Percentiles rank a stretch among this genome's conserved stretches.
phyloP scores from a whole-genome alignment of 2,797 vertebrate species.

The Cetoscarus ocellatus region DNA sequence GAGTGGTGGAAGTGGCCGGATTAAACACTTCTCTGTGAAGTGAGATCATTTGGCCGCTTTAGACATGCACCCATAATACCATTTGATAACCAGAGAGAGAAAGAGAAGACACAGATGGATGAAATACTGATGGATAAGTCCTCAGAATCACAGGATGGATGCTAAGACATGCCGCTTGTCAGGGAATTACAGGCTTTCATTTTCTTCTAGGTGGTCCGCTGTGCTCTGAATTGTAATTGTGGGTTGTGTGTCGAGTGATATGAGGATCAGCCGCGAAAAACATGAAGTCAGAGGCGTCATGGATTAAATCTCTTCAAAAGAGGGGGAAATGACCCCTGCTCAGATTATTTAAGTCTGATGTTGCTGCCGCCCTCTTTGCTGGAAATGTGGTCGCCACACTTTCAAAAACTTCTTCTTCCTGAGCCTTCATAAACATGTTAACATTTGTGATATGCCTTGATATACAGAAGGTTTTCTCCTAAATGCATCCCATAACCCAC shows the following conservation, averaged over 20 bases:
- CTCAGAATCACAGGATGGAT: conserved; percentile 34
- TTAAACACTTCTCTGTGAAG: conserved; percentile 37
- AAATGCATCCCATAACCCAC: conserved; percentile 7
- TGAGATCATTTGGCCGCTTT: conserved; percentile 14
- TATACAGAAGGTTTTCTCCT: conserved; percentile 7
- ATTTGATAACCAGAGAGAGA: conserved; percentile 51
- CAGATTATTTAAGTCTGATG: conserved; percentile 20
- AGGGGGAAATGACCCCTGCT: conserved; percentile 32
- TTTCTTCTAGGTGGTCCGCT: conserved; percentile 31
- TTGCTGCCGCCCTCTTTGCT: not conserved
- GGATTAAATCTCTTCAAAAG: conserved; percentile 31
- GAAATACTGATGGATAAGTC: conserved; percentile 55
- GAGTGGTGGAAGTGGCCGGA: conserved; percentile 50
- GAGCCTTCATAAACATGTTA: not conserved
- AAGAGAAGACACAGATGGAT: conserved; percentile 28
- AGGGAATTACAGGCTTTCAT: conserved; percentile 52
- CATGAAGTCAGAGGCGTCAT: conserved; percentile 20
- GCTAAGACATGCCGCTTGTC: conserved; percentile 38
- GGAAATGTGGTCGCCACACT: conserved; percentile 8
- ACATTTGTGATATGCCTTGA: not conserved
- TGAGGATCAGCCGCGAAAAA: conserved; percentile 30
- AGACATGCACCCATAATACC: conserved; percentile 29
- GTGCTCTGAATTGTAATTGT: conserved; percentile 47
- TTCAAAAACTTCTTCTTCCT: conserved; percentile 9
- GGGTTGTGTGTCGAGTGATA: conserved; percentile 12